Base-by-base conservation (phyloP, 2,797 vertebrate genomes). In the Xiphorhynchus erythropygius region DNA sequence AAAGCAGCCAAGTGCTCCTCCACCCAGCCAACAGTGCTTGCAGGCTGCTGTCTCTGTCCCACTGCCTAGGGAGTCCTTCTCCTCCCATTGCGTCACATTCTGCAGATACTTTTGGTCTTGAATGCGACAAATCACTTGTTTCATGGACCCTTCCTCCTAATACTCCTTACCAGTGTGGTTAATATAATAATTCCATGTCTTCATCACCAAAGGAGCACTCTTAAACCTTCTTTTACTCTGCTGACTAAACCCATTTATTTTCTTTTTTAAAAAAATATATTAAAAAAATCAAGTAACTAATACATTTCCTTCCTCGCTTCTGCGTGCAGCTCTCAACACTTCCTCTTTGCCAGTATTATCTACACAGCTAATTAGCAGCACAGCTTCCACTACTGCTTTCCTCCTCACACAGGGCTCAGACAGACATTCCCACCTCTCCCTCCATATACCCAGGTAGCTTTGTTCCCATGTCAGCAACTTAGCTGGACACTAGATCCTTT, bases 1-100 rank as follows among this genome's bases (percentile, higher is more conserved):
- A 94, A 89, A 86, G 79, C 76, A 96, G 93, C 92, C 93, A 94
- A 93, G 57, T 71, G 62, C 69, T 96, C 56, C 78, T 83, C 82
- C 79, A 78, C 62, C 44, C 80, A 69, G 84, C 82, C 92, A 93
- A 2, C 28, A 73, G 35, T 0, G 35, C 89, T 94, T 95, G 57
- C 65, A 68, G 90, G 92, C 92, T 85, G 21, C 75, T 85, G 78
- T 82, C 69, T 95, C 81, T 92, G 71, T 96, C 89, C 90, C 88
- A 84, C 69, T 88, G 90, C 87, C 90, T 95, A 73, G 32, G 85
- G 87, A 95, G 13, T 73, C 53, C 64, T 89, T 87, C 75, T 92
- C 56, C 74, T 89, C 55, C 80, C 55, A 46, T 11, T 1, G 0
- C 73, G 91, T 86, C 87, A 44, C 0, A 1, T 87, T 85, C 71